These are phyloP conservation scores for Pangasius macronema DNA, from an alignment of 2,797 vertebrate species.

Conservation along the genomic window DNA sequence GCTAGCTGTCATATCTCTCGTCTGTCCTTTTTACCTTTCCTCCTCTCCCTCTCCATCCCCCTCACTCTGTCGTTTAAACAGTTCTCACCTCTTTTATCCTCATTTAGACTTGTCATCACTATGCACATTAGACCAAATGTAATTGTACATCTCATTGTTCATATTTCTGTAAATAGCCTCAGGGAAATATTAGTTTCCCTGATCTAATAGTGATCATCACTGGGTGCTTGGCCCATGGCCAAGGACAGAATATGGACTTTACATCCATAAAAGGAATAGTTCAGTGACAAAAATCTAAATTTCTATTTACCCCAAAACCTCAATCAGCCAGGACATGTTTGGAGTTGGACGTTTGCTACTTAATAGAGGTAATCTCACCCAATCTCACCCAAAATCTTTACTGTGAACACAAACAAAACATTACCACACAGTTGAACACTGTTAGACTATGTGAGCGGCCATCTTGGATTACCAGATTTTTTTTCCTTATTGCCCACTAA, in stretches of 20 bases:
- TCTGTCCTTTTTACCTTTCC: constrained; percentile 42
- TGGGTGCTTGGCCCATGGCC: neutral
- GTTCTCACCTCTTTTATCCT: constrained; percentile 11
- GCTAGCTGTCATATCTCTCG: constrained; percentile 60
- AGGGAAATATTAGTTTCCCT: neutral
- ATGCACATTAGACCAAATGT: neutral
- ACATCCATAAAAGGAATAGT: neutral
- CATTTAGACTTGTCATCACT: constrained; percentile 22
- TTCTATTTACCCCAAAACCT: neutral
- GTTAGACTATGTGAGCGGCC: neutral
- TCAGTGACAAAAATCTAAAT: neutral
- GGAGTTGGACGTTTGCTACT: neutral
- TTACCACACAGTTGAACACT: neutral
- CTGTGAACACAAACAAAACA: neutral
- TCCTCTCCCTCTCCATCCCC: neutral
- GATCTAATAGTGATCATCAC: constrained; percentile 19
- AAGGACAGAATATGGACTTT: neutral
- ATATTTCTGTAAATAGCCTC: neutral
- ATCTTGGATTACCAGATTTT: neutral
- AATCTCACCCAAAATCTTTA: neutral
- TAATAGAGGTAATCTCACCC: neutral
- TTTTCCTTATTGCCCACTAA: neutral
- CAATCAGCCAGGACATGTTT: neutral
- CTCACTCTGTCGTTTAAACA: constrained; percentile 1
- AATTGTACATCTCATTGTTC: neutral